phyloP scores from a whole-genome alignment of 2,113 vertebrate species.

The Myiozetetes cayanensis region DNA sequence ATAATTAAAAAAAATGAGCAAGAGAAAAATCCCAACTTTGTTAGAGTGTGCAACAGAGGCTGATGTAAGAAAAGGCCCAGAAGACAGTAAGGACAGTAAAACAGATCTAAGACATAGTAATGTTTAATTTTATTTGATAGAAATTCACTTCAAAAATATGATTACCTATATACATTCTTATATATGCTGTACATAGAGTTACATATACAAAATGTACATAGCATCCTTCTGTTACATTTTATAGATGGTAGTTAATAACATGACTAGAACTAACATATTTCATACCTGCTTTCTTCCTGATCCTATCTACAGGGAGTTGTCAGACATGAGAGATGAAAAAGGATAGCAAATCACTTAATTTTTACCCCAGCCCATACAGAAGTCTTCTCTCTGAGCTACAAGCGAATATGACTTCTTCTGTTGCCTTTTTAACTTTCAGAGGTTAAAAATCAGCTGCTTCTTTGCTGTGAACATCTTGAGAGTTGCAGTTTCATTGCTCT shows the following conservation, averaged over 20 bases:
- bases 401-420: not conserved
- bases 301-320: not conserved
- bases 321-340: not conserved
- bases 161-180: conserved; percentile 45
- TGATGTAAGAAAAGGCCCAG: not conserved
- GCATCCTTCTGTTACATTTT: not conserved
- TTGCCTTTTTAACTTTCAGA: not conserved
- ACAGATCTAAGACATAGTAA: not conserved
- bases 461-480: not conserved
- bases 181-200: conserved; percentile 49
- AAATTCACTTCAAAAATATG: conserved; percentile 59
- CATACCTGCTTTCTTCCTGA: conserved; percentile 12
- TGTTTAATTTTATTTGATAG: conserved; percentile 55
- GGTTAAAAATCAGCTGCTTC: not conserved
- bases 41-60: not conserved
- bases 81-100: not conserved
- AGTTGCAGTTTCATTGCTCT: not conserved
- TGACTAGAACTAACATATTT: not conserved
- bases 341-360: not conserved
- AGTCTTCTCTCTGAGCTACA: not conserved
- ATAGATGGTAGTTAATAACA: not conserved
- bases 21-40: not conserved
- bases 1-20: rapidly evolving
- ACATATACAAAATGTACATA: conserved; percentile 50
- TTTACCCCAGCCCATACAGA: not conserved